Conservation (phyloP, 2,797 vertebrate genomes). For the Peromyscus nudipes region DNA sequence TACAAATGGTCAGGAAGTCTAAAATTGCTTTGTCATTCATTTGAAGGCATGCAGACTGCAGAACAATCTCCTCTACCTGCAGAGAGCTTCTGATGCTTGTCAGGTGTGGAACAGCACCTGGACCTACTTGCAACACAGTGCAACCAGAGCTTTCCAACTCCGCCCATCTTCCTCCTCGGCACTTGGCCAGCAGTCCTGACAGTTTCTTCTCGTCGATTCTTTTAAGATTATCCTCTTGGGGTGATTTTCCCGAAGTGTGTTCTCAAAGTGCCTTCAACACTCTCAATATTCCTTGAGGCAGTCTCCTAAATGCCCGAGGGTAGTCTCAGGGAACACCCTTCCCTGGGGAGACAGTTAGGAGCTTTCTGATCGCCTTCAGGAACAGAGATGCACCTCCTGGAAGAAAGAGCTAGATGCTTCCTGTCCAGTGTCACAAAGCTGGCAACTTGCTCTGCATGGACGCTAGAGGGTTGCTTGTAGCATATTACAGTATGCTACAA, state of each 20-base stretch:
- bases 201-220: constrained; percentile 52
- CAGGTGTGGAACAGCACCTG: not conserved
- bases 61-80: constrained; percentile 22
- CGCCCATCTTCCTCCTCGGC: not conserved
- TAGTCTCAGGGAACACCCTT: constrained; percentile 69
- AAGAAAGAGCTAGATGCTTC: not conserved
- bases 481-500: not conserved
- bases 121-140: not conserved
- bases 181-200: constrained; percentile 37
- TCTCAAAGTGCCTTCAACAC: constrained; percentile 52
- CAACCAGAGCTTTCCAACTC: not conserved
- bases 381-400: constrained; percentile 64
- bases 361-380: not conserved
- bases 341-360: not conserved
- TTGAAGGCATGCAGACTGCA: not conserved
- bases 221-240: constrained; percentile 67
- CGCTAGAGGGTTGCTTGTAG: not conserved
- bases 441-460: not conserved
- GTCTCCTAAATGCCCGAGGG: constrained; percentile 84
- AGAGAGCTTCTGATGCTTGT: not conserved
- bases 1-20: not conserved
- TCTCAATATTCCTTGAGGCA: constrained; percentile 79
- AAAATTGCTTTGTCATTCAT: not conserved
- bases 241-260: constrained; percentile 36
- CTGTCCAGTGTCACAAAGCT: not conserved